Base-by-base conservation (phyloP, 2,888 invertebrate genomes). In the Eristalinus aeneus region DNA sequence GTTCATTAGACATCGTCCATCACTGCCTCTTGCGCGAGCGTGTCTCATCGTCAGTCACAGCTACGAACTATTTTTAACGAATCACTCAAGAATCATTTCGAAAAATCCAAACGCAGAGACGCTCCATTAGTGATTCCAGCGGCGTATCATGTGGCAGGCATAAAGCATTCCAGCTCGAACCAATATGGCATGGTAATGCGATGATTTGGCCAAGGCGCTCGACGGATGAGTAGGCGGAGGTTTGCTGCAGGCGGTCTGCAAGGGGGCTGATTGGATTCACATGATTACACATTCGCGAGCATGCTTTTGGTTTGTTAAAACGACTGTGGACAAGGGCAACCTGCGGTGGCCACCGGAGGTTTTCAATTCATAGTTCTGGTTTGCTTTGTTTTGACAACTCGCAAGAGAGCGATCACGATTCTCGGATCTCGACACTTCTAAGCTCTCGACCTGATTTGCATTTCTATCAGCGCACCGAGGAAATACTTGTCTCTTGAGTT, bases 401-500 rank as follows among this genome's bases (percentile, higher is more conserved):
- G 63, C 68, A 22, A 68, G 65, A 74, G 64, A 68, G 60, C 60
- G 78, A 63, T 76, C 84, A 85, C 84, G 84, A 80, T 68, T 80
- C 16, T 65, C 36, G 61, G 75, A 61, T 71, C 27, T 27, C 68
- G 64, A 60, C 67, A 74, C 31, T 65, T 61, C 32, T 16, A 54
- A 74, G 65, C 27, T 46, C 63, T 72, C 67, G 71, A 63, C 34
- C 75, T 54, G 61, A 76, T 85, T 76, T 85, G 80, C 75, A 85
- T 85, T 76, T 76, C 80, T 76, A 72, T 67, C 68, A 23, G 53
- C 75, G 60, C 58, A 63, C 61, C 69, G 63, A 75, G 80, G 80
- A 85, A 80, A 80, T 85, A 46, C 58, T 83, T 83, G 74, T 34
- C 69, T 64, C 58, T 63, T 84, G 56, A 68, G 84, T 20, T 85